Evolutionary conservation across 53 echinoderm and acorn worm genomes (phyloP).

Genomic region (Temnopleurus reevesii): DNA sequence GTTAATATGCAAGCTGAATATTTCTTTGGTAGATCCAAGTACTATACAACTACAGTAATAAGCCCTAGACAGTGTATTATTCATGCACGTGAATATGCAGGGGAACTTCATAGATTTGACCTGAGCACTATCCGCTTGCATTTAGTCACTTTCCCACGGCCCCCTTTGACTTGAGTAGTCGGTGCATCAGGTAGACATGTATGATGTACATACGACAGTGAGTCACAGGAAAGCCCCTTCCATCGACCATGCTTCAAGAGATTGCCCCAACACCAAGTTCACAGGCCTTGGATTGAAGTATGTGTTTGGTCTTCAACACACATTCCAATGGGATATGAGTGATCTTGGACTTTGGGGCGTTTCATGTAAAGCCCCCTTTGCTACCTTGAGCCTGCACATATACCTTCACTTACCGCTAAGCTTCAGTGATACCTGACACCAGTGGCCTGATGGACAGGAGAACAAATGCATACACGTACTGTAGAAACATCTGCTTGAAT

Average conservation of each 20-base stretch:
- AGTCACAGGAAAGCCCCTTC: conserved; percentile 21
- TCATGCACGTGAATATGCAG: not conserved
- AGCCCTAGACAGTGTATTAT: no score
- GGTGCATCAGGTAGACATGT: not conserved
- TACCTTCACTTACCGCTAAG: conserved; percentile 19
- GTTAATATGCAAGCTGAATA: no score
- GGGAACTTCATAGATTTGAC: not conserved
- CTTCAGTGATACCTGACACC: not conserved
- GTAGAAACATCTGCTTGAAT: not conserved
- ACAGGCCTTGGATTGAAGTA: no score
- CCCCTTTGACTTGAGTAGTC: not conserved
- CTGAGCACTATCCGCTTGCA: conserved; percentile 4
- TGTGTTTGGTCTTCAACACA: no score
- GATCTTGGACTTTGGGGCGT: no score
- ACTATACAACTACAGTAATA: no score
- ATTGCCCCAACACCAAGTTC: no score
- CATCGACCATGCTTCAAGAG: no score
- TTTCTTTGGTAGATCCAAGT: no score
- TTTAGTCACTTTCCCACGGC: conserved; percentile 22
- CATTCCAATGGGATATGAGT: no score
- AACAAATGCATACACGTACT: not conserved
- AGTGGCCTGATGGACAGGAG: not conserved
- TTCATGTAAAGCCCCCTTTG: not conserved
- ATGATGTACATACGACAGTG: not conserved
- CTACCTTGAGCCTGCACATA: not conserved